Percentiles rank a stretch among this genome's conserved stretches.
Conservation (phyloP, 2,888 invertebrate genomes). For the Trissolcus brochymenae region DNA sequence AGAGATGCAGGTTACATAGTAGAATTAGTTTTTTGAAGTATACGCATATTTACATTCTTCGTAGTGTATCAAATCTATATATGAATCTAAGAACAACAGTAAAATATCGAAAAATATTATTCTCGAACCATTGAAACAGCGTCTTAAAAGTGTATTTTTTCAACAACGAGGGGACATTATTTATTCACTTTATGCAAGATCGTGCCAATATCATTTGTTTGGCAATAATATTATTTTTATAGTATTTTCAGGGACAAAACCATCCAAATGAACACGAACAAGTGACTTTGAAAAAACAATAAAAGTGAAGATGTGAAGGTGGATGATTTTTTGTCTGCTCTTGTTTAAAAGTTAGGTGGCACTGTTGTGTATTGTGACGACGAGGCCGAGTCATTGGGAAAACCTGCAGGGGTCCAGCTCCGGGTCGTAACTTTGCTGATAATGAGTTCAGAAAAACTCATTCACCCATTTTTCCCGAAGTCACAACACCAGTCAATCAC, state of each 20-base stretch:
- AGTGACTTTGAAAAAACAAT: constrained; percentile 32
- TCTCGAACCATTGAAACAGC: too few relatives aligned
- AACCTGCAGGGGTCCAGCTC: constrained; percentile 43
- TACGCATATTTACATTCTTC: too few relatives aligned
- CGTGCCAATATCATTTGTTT: constrained; percentile 21
- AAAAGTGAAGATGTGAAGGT: constrained; percentile 13
- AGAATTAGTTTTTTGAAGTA: too few relatives aligned
- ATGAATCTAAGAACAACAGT: too few relatives aligned
- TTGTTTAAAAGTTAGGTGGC: constrained; percentile 42
- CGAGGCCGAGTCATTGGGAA: constrained; percentile 29
- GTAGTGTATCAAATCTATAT: too few relatives aligned
- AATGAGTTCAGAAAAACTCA: constrained; percentile 35
- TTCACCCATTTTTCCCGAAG: constrained; percentile 22
- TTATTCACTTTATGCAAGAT: constrained; percentile 19
- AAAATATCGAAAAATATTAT: too few relatives aligned
- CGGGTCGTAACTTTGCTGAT: constrained; percentile 40
- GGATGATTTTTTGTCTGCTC: constrained; percentile 1
- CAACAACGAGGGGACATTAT: not conserved
- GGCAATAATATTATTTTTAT: constrained; percentile 39
- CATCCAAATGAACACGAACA: constrained; percentile 2
- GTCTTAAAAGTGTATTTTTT: not conserved
- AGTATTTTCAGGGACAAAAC: constrained; percentile 25
- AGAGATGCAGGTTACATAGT: too few relatives aligned
- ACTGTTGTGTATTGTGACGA: constrained; percentile 33
- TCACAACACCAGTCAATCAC: constrained; percentile 26